phyloP scores from a whole-genome alignment of 2,797 vertebrate genomes.

The Xenops minutus region DNA sequence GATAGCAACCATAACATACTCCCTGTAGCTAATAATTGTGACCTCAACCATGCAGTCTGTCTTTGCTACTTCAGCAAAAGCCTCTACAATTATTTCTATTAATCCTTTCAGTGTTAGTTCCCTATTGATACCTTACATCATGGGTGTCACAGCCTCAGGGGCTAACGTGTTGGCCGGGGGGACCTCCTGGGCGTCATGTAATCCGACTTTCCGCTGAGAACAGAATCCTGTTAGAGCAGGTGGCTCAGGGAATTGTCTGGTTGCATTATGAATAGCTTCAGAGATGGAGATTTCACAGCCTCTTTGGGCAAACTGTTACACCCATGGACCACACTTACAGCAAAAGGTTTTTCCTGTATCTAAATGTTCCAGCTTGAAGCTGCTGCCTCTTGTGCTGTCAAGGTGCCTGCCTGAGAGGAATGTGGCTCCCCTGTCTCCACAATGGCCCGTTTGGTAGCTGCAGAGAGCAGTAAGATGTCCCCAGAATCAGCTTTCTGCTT shows the following conservation, averaged over 20 bases:
- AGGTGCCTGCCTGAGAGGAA: background rate
- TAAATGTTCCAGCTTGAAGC: background rate
- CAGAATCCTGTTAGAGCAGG: background rate
- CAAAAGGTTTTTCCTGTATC: background rate
- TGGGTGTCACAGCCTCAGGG: background rate
- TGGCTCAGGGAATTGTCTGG: background rate
- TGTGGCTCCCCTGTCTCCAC: background rate
- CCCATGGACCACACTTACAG: too few relatives aligned
- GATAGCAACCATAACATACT: too few relatives aligned
- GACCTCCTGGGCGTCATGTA: background rate
- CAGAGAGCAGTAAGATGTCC: background rate
- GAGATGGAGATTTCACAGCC: background rate
- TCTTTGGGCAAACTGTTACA: background rate
- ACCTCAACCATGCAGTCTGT: too few relatives aligned
- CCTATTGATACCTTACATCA: too few relatives aligned
- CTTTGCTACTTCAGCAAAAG: too few relatives aligned
- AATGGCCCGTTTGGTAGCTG: background rate
- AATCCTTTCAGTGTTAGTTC: too few relatives aligned
- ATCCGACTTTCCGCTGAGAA: background rate
- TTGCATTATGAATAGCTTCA: background rate
- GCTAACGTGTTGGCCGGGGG: accelerated
- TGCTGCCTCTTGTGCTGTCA: background rate
- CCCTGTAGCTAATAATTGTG: too few relatives aligned
- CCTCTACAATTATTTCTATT: too few relatives aligned
- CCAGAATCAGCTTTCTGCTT: background rate